These are phyloP conservation scores for Phocoena phocoena DNA, from an alignment of 2,113 vertebrate genomes.

Conservation along the genomic window DNA sequence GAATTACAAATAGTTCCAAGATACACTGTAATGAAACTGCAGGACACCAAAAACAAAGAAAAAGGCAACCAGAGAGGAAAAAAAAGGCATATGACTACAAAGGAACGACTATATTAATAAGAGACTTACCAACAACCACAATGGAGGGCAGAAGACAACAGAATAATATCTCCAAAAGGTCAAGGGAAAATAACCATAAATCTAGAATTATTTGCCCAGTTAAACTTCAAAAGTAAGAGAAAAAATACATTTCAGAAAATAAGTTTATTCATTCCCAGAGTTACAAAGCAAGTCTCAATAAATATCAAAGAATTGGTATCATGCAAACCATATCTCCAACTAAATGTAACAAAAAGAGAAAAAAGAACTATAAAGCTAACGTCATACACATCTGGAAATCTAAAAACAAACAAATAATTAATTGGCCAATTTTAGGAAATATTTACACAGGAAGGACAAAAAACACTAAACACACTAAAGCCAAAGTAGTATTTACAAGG, in stretches of 20 bases:
- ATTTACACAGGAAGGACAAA: not conserved
- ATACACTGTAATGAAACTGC: not conserved
- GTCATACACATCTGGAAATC: slow-evolving; percentile 7
- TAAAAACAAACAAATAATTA: slow-evolving; percentile 30
- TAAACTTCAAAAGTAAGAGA: slow-evolving; percentile 40
- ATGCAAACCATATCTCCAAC: not conserved
- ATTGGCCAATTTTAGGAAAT: not conserved
- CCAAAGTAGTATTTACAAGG: slow-evolving; percentile 14
- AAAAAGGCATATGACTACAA: not conserved
- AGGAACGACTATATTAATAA: slow-evolving; percentile 25
- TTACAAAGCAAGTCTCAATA: slow-evolving; percentile 30
- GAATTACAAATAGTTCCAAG: not conserved
- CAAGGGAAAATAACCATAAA: slow-evolving; percentile 25
- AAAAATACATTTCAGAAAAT: slow-evolving; percentile 54
- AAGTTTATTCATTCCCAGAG: not conserved
- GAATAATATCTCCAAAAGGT: not conserved
- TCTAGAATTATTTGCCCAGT: slow-evolving; percentile 29
- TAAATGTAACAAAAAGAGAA: slow-evolving; percentile 43
- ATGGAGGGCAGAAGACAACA: not conserved
- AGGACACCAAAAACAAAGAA: slow-evolving; percentile 29
- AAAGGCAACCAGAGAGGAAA: not conserved
- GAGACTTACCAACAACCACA: not conserved
- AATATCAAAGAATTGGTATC: slow-evolving; percentile 20
- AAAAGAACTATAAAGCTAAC: slow-evolving; percentile 30
- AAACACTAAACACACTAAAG: not conserved